Evolutionary conservation across 2,113 vertebrate species (phyloP).

Genomic region (Amazona guildingii): DNA sequence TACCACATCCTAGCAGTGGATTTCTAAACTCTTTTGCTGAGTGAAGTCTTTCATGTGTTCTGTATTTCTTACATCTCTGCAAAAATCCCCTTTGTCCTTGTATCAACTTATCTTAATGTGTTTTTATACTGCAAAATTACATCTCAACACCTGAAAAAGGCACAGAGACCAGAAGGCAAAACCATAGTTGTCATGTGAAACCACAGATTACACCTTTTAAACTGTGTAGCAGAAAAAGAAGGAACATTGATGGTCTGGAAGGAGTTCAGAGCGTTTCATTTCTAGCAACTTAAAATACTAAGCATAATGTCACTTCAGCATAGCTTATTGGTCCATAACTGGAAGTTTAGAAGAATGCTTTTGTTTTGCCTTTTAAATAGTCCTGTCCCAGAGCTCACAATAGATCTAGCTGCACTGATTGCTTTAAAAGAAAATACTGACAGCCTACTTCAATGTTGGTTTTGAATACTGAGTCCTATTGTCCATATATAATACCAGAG

Average conservation of each 20-base stretch:
- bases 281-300: neutral
- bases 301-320: neutral
- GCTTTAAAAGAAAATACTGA: neutral
- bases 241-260: neutral
- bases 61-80: neutral
- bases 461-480: neutral
- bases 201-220: neutral
- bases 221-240: neutral
- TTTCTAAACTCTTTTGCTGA: neutral
- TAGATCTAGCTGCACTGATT: neutral
- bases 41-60: neutral
- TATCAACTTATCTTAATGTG: neutral
- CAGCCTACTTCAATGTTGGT: neutral
- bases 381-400: neutral
- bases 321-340: neutral
- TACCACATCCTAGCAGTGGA: neutral
- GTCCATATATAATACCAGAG: neutral
- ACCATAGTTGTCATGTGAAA: neutral
- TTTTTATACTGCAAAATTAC: neutral
- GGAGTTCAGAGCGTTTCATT: neutral
- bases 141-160: neutral
- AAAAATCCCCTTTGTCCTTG: neutral
- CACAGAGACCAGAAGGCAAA: neutral
- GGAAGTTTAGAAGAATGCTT: neutral
- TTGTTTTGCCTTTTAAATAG: neutral